Conservation (phyloP, 2,888 invertebrate species). For the Dione vanillae region DNA sequence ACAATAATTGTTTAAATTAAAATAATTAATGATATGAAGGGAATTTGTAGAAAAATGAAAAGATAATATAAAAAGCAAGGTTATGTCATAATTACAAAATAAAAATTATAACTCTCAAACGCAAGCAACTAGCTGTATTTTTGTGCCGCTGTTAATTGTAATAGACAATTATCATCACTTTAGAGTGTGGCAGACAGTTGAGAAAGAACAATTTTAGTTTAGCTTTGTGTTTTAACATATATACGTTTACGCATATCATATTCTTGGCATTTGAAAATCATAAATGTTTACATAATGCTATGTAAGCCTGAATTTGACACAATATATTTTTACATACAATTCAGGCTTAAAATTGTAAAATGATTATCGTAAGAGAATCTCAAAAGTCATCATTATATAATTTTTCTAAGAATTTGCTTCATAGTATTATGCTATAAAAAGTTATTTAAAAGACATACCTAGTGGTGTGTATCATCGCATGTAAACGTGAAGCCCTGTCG, state of each 20-base stretch:
- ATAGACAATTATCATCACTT: constrained; percentile 43
- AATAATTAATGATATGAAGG: background rate
- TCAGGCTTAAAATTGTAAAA: too few relatives aligned
- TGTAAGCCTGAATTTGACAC: too few relatives aligned
- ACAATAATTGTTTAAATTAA: constrained; percentile 1
- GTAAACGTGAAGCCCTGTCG: constrained; percentile 60
- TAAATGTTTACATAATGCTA: too few relatives aligned
- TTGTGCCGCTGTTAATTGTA: constrained; percentile 42
- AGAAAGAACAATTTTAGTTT: constrained; percentile 20
- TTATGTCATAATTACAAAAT: constrained; percentile 4
- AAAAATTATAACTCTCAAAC: constrained; percentile 25
- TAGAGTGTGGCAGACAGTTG: constrained; percentile 30
- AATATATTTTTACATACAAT: too few relatives aligned
- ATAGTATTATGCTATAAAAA: background rate
- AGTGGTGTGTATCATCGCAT: constrained; percentile 74
- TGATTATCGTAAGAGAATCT: too few relatives aligned
- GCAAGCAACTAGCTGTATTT: background rate
- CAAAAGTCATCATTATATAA: too few relatives aligned
- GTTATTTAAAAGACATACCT: constrained; percentile 57
- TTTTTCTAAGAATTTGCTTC: too few relatives aligned
- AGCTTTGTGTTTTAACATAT: constrained; percentile 21
- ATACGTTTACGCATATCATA: too few relatives aligned
- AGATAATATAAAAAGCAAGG: background rate
- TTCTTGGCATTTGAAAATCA: background rate
- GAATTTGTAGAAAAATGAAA: background rate